Evolutionary conservation across 2,113 vertebrate species (phyloP).

Genomic region (Artemisiospiza belli): DNA sequence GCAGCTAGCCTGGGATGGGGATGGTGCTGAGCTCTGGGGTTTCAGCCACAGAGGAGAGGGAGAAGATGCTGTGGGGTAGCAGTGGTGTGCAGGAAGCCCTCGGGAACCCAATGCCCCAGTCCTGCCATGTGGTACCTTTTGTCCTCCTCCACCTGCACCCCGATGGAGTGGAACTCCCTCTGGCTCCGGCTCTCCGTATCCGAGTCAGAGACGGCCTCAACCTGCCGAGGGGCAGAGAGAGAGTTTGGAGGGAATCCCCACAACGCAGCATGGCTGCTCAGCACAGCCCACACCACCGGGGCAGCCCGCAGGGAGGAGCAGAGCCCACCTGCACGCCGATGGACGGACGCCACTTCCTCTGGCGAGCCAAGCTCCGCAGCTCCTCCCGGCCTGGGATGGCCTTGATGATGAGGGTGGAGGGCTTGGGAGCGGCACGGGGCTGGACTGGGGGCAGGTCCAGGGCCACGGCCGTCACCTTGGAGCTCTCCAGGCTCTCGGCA

Average conservation of each 20-base stretch:
- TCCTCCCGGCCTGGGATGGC: slow-evolving; percentile 80
- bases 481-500: slow-evolving; percentile 84
- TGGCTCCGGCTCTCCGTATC: slow-evolving; percentile 90
- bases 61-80: neutral
- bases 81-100: neutral
- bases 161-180: slow-evolving; percentile 95
- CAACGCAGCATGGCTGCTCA: accelerated
- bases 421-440: slow-evolving; percentile 75
- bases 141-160: slow-evolving; percentile 97
- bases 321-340: slow-evolving; percentile 91
- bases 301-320: neutral
- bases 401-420: slow-evolving; percentile 87
- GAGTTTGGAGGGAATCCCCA: neutral
- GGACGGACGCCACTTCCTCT: slow-evolving; percentile 93
- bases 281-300: accelerated
- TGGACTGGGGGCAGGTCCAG: slow-evolving; percentile 78
- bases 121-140: slow-evolving; percentile 80
- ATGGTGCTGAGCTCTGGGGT: neutral
- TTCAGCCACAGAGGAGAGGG: neutral
- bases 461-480: slow-evolving; percentile 75
- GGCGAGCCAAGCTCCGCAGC: slow-evolving; percentile 85
- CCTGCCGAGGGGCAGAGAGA: slow-evolving; percentile 70
- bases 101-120: accelerated
- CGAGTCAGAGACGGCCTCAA: slow-evolving; percentile 94
- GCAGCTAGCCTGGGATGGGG: neutral